Base-by-base conservation (phyloP, 2,113 vertebrate species). In the Myotis lucifugus region DNA sequence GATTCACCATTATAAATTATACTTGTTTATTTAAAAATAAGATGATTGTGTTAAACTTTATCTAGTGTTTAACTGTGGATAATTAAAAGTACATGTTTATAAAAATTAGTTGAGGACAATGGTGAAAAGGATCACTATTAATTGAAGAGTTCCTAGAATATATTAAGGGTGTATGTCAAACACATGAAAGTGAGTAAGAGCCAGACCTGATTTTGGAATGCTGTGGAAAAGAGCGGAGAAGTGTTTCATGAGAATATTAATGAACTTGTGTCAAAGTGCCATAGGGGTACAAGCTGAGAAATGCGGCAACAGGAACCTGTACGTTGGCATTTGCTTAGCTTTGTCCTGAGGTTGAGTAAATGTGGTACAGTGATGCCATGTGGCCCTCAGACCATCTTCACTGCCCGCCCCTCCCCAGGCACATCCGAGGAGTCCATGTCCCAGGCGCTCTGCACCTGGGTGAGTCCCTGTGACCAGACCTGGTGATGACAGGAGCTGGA, bases 341-440 rank as follows among this genome's bases (percentile, higher is more conserved):
- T 7, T 18, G 64, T 23, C 37, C 23, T 23, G 46, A 25, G 23
- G 2, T 5, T 17, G 17, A 37, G 14, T 1, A 27, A 15, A n/a
- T 15, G 19, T 19, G 25, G 42, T 37, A 12, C 69, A 46, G 14
- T 6, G 27, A 32, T 37, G 21, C 18, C 40, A 61, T 5, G 54
- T 8, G 73, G 19, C 11, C 29, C 48, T 27, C 8, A 3, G 42
- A 50, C 19, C 72, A 27, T 32, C n/a, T 21, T 27, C 23, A 21
- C 46, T 17, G 21, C 11, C 29, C 0, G 1, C 29, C 3, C 13
- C 1, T n/a, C 4, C 27, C 17, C 13, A 18, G 29, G 17, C 29
- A 40, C 52, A 17, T 3, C 52, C 14, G 18, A 27, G 78, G 18
- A 54, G 34, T 34, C 9, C 8, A 14, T 69, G 40, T 23, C 6